Base-by-base conservation (phyloP, 2,797 vertebrate species). In the Coccyzus lansbergi region DNA sequence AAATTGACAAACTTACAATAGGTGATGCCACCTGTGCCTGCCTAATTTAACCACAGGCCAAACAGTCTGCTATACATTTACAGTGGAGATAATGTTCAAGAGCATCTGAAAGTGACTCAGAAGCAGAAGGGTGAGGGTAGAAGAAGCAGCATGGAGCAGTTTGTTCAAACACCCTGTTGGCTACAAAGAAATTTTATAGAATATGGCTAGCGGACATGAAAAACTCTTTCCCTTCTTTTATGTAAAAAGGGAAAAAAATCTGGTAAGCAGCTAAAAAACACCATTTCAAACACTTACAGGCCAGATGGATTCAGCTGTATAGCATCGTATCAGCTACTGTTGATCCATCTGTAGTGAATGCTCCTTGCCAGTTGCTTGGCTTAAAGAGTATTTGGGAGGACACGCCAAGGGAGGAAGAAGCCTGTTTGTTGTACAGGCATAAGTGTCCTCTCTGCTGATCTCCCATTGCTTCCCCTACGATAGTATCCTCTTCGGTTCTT, bases 21-120 rank as follows among this genome's bases (percentile, higher is more conserved):
- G 92, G 83, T 91, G 94, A 92, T 81, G 62, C 90, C 92, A 94
- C 96, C 93, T 96, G 88, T 85, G 90, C 53, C 75, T 91, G 84
- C 44, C 72, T 89, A 55, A 92, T 94, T 90, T 79, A 92, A 94
- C 90, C 82, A 59, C 79, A 89, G 48, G 62, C 79, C 85, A 69
- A 89, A 86, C 55, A 95, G 83, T 89, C 94, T 96, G 91, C 84
- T 59, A 34, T 33, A 78, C 60, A 4, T 75, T 95, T 78, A 26
- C 69, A 72, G 56, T 1, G 1, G 36, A 56, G 71, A 58, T 10
- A 24, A 49, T 2, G 6, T 21, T 84, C 68, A 74, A 82, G 51
- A 87, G 28, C 78, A 86, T 74, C 59, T 82, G 75, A 82, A n/a
- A 87, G 68, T 51, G 55, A 34, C 33, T 87, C 52, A 63, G 46